phyloP scores from a whole-genome alignment of 2,888 invertebrate species.

The Folsomia manolachei region DNA sequence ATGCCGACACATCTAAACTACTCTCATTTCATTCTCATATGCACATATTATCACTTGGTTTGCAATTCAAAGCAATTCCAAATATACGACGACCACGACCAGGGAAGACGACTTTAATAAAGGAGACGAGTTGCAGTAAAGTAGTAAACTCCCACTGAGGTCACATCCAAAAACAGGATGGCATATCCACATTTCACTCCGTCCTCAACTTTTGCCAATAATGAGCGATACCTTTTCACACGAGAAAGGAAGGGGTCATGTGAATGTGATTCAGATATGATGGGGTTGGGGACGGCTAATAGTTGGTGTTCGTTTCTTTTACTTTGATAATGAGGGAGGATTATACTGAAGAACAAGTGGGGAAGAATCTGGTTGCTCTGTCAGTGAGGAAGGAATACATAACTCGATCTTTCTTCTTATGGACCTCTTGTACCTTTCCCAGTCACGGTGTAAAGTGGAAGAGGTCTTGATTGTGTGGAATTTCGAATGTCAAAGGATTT shows the following conservation, averaged over 20 bases:
- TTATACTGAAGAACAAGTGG: background rate
- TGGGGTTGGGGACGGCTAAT: background rate
- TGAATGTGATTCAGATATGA: background rate
- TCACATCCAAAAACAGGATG: background rate
- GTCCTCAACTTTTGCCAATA: constrained; percentile 1
- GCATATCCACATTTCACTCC: background rate
- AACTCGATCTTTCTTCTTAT: no score
- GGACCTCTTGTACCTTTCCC: background rate
- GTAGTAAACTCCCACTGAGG: background rate
- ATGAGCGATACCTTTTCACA: constrained; percentile 2
- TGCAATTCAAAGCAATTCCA: no score
- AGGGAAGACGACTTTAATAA: no score
- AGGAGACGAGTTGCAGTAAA: background rate
- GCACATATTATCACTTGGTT: no score
- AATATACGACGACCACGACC: no score
- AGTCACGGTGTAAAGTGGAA: background rate
- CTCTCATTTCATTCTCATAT: background rate
- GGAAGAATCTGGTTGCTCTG: no score
- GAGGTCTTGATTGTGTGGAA: background rate
- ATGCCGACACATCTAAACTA: constrained; percentile 42
- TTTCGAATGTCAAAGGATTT: background rate
- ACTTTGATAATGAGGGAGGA: no score
- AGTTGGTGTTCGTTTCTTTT: background rate
- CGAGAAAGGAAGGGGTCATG: background rate
- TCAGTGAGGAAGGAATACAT: no score